Conservation (phyloP, 2,797 vertebrate genomes). For the Masticophis lateralis region DNA sequence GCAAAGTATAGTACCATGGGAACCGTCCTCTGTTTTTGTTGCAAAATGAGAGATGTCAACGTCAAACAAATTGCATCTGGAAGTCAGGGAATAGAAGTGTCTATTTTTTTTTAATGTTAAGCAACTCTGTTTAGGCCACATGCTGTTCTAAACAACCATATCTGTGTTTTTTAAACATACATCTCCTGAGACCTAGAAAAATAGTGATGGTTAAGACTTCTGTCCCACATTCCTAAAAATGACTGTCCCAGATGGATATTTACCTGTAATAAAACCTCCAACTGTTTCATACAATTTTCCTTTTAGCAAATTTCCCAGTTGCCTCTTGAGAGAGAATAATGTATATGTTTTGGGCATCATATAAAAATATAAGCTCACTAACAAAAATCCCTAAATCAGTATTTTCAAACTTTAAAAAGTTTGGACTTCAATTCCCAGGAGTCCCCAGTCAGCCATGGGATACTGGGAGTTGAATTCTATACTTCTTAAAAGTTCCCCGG, state of each 20-base stretch:
- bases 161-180: conserved; percentile 14
- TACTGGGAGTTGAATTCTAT: background rate
- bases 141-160: conserved; percentile 23
- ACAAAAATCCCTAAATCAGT: background rate
- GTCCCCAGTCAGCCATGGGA: background rate
- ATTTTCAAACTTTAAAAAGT: background rate
- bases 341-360: background rate
- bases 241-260: conserved; percentile 27
- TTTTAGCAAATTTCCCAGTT: conserved; percentile 17
- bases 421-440: background rate
- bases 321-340: conserved; percentile 33
- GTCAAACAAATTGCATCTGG: conserved; percentile 19
- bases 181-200: conserved; percentile 20
- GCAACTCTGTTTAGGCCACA: conserved; percentile 3
- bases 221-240: conserved; percentile 12
- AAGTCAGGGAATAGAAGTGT: conserved; percentile 12
- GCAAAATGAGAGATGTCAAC: conserved; percentile 43
- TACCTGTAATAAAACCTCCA: conserved; percentile 38
- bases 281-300: conserved; percentile 20
- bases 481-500: background rate
- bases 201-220: conserved; percentile 4
- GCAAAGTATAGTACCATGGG: conserved; percentile 23
- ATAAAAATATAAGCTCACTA: conserved; percentile 12
- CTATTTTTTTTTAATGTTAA: background rate
- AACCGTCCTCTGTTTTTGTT: conserved; percentile 13